These are phyloP conservation scores for Drosophila sechellia DNA, from an alignment of 1,140 invertebrate species.

Conservation along the genomic window DNA sequence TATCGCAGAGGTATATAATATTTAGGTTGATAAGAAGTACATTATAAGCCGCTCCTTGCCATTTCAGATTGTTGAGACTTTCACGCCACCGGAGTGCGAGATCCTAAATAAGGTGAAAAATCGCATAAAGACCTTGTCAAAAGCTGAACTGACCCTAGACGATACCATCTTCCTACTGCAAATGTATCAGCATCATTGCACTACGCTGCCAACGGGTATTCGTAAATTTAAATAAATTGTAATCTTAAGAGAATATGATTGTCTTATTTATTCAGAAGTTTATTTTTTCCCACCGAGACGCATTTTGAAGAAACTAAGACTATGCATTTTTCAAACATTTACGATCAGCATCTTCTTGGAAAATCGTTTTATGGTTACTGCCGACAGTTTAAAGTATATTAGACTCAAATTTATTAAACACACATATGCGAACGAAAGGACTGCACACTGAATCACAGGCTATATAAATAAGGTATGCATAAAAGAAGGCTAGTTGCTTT, in stretches of 20 bases:
- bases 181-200: conserved; percentile 85
- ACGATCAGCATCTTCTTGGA: no score
- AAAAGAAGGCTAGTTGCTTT: conserved; percentile 45
- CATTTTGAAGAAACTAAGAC: no score
- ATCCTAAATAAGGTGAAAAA: conserved; percentile 89
- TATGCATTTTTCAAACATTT: no score
- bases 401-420: conserved; percentile 38
- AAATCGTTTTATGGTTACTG: background rate
- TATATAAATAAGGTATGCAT: conserved; percentile 34
- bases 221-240: conserved; percentile 69
- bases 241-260: background rate
- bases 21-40: background rate
- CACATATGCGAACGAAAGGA: conserved; percentile 33
- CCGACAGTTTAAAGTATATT: background rate
- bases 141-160: conserved; percentile 89
- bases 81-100: conserved; percentile 90
- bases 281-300: no score
- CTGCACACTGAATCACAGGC: conserved; percentile 65
- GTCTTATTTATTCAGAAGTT: conserved; percentile 9
- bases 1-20: conserved; percentile 88
- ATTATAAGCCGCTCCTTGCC: background rate
- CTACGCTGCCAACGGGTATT: conserved; percentile 56
- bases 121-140: conserved; percentile 88
- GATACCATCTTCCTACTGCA: conserved; percentile 90
- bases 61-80: conserved; percentile 90